Percentiles rank a stretch among this genome's conserved stretches.
Evolutionary conservation across 2,797 vertebrate genomes (phyloP).

Genomic region (Sebastiscus tertius): DNA sequence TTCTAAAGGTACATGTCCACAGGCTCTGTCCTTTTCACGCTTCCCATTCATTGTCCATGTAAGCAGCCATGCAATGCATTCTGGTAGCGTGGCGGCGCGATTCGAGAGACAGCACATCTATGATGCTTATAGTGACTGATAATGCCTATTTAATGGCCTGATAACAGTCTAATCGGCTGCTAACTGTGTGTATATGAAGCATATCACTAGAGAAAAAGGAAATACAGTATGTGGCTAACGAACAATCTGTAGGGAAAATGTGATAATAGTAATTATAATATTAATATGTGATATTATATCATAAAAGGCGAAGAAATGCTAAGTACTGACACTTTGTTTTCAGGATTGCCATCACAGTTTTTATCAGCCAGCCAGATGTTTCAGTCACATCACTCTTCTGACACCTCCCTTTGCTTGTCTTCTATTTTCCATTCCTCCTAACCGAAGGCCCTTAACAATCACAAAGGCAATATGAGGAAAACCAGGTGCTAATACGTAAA

Average conservation of each 20-base stretch:
- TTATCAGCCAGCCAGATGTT: neutral
- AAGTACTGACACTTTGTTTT: neutral
- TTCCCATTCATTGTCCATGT: too few species aligned
- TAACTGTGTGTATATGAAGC: neutral
- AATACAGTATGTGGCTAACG: neutral
- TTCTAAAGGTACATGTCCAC: too few species aligned
- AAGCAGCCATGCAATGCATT: too few species aligned
- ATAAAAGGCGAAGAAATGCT: neutral
- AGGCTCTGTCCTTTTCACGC: too few species aligned
- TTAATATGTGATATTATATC: neutral
- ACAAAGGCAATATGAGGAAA: slow-evolving; percentile 45
- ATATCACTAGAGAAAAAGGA: neutral
- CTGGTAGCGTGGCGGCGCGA: too few species aligned
- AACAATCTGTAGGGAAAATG: neutral
- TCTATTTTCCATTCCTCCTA: slow-evolving; percentile 13
- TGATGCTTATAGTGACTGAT: too few species aligned
- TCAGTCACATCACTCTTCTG: neutral
- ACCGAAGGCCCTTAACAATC: slow-evolving; percentile 47
- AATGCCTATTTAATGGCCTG: too few species aligned
- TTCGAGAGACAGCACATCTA: too few species aligned
- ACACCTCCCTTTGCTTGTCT: neutral
- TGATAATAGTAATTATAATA: neutral
- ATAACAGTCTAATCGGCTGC: too few species aligned
- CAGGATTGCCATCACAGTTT: neutral
- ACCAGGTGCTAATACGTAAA: slow-evolving; percentile 42